phyloP scores from a whole-genome alignment of 2,888 invertebrate genomes.

The Escarpia spicata region DNA sequence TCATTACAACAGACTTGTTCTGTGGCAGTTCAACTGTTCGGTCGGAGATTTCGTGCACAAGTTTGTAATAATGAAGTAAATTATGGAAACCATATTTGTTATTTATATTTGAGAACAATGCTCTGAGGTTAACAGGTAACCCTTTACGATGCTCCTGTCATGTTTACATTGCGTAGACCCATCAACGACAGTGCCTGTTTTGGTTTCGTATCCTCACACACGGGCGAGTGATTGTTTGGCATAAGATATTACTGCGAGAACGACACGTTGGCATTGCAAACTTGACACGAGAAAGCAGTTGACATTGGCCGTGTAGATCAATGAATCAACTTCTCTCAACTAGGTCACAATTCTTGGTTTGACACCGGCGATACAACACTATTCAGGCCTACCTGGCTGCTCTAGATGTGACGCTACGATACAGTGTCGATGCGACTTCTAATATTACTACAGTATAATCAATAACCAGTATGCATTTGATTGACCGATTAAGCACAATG shows the following conservation, averaged over 20 bases:
- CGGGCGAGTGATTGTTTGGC: no score
- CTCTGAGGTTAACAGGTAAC: neutral
- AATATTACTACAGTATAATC: neutral
- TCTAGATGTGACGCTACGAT: neutral
- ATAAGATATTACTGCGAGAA: neutral
- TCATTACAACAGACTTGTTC: no score
- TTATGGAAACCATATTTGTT: neutral
- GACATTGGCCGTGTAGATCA: neutral
- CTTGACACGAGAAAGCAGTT: no score
- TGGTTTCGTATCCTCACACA: no score
- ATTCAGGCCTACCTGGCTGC: neutral
- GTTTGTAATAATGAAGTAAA: neutral
- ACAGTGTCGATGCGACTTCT: neutral
- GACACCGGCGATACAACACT: neutral
- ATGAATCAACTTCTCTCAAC: neutral
- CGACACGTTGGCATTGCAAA: neutral
- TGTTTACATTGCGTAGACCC: neutral
- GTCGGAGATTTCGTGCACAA: neutral
- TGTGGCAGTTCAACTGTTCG: neutral
- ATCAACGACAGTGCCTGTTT: neutral
- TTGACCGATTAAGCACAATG: neutral
- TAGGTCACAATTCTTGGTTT: neutral
- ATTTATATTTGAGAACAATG: neutral
- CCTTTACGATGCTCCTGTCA: neutral
- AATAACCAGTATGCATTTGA: neutral